Base-by-base conservation (phyloP, 2,113 vertebrate species). In the Carassius gibelio region DNA sequence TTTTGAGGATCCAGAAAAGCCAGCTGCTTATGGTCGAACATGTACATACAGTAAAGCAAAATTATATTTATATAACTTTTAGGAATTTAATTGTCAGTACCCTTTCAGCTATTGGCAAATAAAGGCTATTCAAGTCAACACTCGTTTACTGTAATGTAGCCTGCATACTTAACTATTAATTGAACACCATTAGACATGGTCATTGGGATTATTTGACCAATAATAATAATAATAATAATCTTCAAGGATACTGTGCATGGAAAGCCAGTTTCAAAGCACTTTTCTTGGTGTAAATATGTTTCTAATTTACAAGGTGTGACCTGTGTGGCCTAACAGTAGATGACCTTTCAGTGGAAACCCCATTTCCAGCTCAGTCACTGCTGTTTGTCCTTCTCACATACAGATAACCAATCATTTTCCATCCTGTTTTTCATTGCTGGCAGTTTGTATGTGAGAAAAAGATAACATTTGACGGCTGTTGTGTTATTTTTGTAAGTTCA, bases 381-480 rank as follows among this genome's bases (percentile, higher is more conserved):
- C 3, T 17, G 57, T 81, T 76, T 64, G 69, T 57, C n/a, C 57
- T 26, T 19, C 26, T 85, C 48, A 77, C 52, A 78, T 38, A 48
- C n/a, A 34, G 38, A 66, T 71, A 81, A 82, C 59, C 15, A 55
- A 81, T 76, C 59, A 52, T 36, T 75, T 77, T 64, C 50, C 38
- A 66, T 57, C 61, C 69, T 61, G 78, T 87, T 87, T 84, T 52
- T 80, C 75, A 85, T 77, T 72, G 71, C 50, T n/a, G 26, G 48
- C 69, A 68, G 57, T 23, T 81, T 80, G 50, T 68, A 80, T 62
- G 72, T 64, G 30, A 84, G 57, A 80, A 68, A 72, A 36, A 69
- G 66, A 87, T 62, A 62, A 84, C 42, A 38, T 79, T 52, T 83
- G 42, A n/a, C 8, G 1, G 14, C 34, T 72, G 81, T 59, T 83